Conservation (phyloP, 2,888 invertebrate genomes). For the Hoplodrina ambigua region DNA sequence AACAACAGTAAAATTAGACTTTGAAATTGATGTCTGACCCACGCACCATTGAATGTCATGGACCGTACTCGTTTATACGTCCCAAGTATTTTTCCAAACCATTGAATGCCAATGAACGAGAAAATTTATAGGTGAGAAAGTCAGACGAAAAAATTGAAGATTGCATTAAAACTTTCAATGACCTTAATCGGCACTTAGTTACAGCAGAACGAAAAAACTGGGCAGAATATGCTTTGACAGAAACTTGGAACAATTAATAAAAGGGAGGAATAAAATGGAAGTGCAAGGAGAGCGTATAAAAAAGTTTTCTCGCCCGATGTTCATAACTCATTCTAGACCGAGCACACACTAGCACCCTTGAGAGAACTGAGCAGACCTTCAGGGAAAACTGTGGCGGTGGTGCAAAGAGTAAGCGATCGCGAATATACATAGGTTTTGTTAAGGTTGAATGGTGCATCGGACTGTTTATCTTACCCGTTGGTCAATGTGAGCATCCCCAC, state of each 20-base stretch:
- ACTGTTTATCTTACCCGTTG: no score
- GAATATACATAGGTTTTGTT: no score
- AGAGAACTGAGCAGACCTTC: conserved; percentile 65
- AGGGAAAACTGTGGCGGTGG: conserved; percentile 55
- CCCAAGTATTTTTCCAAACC: conserved; percentile 34
- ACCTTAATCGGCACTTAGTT: conserved; percentile 40
- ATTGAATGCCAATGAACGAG: conserved; percentile 30
- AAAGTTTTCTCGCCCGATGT: conserved; percentile 67
- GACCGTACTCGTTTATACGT: conserved; percentile 22
- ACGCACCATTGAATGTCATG: conserved; percentile 11
- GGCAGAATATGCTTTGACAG: conserved; percentile 44
- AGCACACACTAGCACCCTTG: conserved; percentile 71
- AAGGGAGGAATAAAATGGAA: conserved; percentile 47
- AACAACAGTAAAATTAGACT: conserved; percentile 13
- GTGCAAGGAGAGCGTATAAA: conserved; percentile 63
- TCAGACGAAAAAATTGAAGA: conserved; percentile 21
- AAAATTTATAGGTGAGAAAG: conserved; percentile 30
- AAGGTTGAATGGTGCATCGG: no score
- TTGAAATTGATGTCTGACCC: conserved; percentile 13
- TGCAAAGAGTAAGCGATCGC: conserved; percentile 25
- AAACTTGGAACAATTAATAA: conserved; percentile 56
- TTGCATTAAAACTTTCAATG: conserved; percentile 51
- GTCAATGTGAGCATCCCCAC: no score
- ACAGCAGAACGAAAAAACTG: conserved; percentile 18
- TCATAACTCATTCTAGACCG: conserved; percentile 76